These are phyloP conservation scores for Sinopyrophorus schimmeli DNA, from an alignment of 2,888 invertebrate genomes.

Conservation along the genomic window DNA sequence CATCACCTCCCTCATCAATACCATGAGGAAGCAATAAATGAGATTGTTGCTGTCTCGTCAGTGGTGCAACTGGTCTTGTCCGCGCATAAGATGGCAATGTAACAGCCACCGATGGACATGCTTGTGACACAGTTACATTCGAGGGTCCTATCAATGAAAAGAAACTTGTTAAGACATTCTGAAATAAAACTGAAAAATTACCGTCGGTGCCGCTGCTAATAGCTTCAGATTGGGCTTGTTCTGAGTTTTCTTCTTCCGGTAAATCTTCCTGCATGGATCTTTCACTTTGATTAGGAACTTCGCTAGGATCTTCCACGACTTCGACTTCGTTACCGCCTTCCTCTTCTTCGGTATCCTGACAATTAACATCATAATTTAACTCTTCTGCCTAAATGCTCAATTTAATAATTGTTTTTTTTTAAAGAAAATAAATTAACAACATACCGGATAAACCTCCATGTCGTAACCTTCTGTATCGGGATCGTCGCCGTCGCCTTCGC, in stretches of 20 bases:
- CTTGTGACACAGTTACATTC: constrained; percentile 48
- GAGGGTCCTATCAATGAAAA: constrained; percentile 35
- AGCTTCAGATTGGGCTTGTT: constrained; percentile 63
- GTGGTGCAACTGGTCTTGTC: constrained; percentile 58
- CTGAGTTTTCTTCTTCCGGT: constrained; percentile 52
- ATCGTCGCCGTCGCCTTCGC: constrained; percentile 59
- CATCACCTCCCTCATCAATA: constrained; percentile 70
- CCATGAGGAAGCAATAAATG: constrained; percentile 59
- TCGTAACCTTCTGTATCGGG: constrained; percentile 62
- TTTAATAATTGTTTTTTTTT: neutral
- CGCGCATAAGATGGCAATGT: constrained; percentile 58
- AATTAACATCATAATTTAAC: constrained; percentile 58
- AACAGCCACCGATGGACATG: constrained; percentile 48
- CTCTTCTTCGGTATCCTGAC: constrained; percentile 56
- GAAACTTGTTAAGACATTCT: neutral
- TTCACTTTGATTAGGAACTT: constrained; percentile 65
- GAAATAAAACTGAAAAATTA: constrained; percentile 42
- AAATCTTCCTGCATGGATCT: constrained; percentile 42
- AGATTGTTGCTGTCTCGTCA: constrained; percentile 58
- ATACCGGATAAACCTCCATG: constrained; percentile 51
- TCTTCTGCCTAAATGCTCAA: constrained; percentile 54
- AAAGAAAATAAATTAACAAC: constrained; percentile 2
- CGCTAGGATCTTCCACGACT: constrained; percentile 65
- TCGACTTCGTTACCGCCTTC: constrained; percentile 60
- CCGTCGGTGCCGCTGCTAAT: constrained; percentile 77